phyloP scores from a whole-genome alignment of 1,140 invertebrate species.

The Ceratoteleas bidentatus region DNA sequence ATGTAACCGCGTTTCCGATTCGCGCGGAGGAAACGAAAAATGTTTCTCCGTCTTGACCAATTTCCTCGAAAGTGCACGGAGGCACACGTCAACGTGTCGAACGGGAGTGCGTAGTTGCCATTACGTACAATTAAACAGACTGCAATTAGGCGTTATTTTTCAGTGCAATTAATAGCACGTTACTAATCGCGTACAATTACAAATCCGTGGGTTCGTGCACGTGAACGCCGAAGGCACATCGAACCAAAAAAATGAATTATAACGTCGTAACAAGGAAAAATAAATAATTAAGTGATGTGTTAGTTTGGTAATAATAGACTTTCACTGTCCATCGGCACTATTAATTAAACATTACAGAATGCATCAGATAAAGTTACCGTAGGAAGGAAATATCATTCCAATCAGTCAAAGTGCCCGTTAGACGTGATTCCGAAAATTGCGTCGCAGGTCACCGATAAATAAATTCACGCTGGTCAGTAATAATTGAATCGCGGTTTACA shows the following conservation, averaged over 20 bases:
- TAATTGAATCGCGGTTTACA: too few relatives aligned
- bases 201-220: constrained; percentile 26
- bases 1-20: constrained; percentile 21
- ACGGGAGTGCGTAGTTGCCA: constrained; percentile 13
- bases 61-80: constrained; percentile 12
- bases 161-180: constrained; percentile 29
- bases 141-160: constrained; percentile 37
- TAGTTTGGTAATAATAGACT: constrained; percentile 45
- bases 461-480: too few relatives aligned
- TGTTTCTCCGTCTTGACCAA: constrained; percentile 2
- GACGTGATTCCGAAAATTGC: constrained; percentile 5
- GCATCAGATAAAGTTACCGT: not conserved
- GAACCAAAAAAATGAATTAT: constrained; percentile 34
- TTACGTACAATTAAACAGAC: constrained; percentile 33
- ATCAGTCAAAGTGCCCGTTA: not conserved
- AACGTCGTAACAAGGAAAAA: constrained; percentile 30
- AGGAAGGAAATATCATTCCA: constrained; percentile 17
- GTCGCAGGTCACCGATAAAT: not conserved
- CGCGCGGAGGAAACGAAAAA: not conserved
- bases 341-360: constrained; percentile 40
- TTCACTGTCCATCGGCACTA: constrained; percentile 33
- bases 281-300: constrained; percentile 52
- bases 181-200: constrained; percentile 43
- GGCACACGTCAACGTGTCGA: not conserved
- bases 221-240: constrained; percentile 29